phyloP scores from a whole-genome alignment of 2,797 vertebrate genomes.

The Neopelma chrysocephalum region DNA sequence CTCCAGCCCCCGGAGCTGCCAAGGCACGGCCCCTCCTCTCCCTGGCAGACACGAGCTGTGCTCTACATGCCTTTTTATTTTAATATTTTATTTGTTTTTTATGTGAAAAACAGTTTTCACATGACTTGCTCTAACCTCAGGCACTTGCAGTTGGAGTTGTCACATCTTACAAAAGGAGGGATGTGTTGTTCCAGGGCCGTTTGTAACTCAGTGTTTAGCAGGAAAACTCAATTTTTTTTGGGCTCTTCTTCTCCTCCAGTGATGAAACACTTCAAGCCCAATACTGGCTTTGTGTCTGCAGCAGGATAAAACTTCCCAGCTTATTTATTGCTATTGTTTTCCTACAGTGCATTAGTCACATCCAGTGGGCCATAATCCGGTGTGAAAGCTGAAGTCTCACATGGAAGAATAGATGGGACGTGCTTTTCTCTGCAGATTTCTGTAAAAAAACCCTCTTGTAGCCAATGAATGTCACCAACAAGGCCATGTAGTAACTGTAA shows the following conservation, averaged over 20 bases:
- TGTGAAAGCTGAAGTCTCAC: neutral
- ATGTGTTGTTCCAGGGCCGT: neutral
- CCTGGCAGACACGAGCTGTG: neutral
- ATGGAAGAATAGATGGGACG: neutral
- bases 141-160: neutral
- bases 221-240: neutral
- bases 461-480: neutral
- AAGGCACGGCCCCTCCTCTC: neutral
- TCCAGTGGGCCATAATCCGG: neutral
- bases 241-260: neutral
- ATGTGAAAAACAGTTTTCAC: neutral
- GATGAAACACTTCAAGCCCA: neutral
- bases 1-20: neutral
- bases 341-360: neutral
- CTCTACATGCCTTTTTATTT: neutral
- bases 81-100: neutral
- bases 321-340: constrained; percentile 14
- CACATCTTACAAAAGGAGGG: neutral
- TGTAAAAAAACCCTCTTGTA: neutral
- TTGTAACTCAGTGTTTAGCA: neutral
- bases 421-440: neutral
- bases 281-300: neutral
- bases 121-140: neutral
- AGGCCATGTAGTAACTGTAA: neutral
- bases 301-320: neutral